A percentile compares a stretch with the other conserved stretches of the same genome.
phyloP scores from a whole-genome alignment of 92 coral and sea anemone genomes.

The Phenganax stokvisi region DNA sequence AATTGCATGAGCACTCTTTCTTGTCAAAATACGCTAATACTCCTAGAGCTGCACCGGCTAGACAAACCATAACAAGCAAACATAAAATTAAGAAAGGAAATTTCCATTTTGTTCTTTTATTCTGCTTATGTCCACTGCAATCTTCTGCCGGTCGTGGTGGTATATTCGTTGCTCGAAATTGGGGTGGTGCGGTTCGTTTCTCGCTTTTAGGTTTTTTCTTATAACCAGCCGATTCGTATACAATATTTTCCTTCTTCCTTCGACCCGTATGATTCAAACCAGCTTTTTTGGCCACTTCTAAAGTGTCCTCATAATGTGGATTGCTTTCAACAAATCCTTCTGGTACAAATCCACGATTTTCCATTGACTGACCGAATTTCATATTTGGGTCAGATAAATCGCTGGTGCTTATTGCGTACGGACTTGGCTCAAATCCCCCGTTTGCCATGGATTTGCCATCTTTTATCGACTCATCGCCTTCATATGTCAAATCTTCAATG shows the following conservation, averaged over 20 bases:
- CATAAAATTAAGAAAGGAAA: constrained; percentile 19
- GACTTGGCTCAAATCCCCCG: no score
- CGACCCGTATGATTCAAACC: constrained; percentile 24
- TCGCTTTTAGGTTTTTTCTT: constrained; percentile 13
- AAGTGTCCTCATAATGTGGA: constrained; percentile 35
- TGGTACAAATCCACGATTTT: not conserved
- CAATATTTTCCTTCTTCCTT: constrained; percentile 27
- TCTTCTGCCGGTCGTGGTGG: constrained; percentile 24
- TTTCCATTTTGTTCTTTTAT: not conserved
- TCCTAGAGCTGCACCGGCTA: constrained; percentile 11
- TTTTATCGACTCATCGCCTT: no score
- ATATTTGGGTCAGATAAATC: not conserved
- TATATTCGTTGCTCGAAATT: not conserved
- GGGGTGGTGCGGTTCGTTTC: constrained; percentile 14
- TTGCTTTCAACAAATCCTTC: not conserved
- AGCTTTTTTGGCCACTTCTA: constrained; percentile 33
- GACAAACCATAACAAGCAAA: constrained; percentile 5
- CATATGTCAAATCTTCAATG: not conserved
- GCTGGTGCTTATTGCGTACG: no score
- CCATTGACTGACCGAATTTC: constrained; percentile 17
- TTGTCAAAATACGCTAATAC: constrained; percentile 26
- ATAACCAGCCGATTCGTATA: constrained; percentile 15
- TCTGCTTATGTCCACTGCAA: not conserved
- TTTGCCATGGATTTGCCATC: no score
- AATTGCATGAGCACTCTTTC: constrained; percentile 21